These are phyloP conservation scores for Centrocercus urophasianus DNA, from an alignment of 2,113 vertebrate species.

Conservation along the genomic window DNA sequence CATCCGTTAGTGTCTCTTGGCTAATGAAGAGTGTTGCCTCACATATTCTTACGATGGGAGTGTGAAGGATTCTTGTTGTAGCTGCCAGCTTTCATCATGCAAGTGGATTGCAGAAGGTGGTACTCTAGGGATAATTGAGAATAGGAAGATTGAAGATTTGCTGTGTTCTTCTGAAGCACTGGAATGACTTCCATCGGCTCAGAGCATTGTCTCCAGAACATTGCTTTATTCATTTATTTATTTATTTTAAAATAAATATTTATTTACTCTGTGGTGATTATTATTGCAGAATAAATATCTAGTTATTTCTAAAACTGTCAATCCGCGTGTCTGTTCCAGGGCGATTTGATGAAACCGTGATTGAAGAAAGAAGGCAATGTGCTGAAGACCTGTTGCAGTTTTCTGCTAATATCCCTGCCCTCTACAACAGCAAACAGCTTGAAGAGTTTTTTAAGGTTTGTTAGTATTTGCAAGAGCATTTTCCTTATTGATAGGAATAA, in stretches of 20 bases:
- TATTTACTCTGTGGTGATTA: not conserved
- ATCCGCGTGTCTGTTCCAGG: constrained; percentile 78
- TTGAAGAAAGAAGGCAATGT: constrained; percentile 96
- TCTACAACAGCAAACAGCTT: constrained; percentile 92
- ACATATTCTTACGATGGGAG: constrained; percentile 45
- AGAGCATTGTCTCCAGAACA: constrained; percentile 19
- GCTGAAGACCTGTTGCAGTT: constrained; percentile 97
- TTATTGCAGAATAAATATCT: not conserved
- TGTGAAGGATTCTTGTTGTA: constrained; percentile 22
- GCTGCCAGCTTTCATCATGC: constrained; percentile 58
- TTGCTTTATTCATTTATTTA: not conserved
- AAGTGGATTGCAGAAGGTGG: not conserved
- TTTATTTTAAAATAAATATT: not conserved
- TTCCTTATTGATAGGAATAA: not conserved
- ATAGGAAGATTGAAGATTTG: constrained; percentile 48
- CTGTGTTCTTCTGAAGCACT: constrained; percentile 41
- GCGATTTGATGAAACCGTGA: constrained; percentile 93
- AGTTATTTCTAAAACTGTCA: constrained; percentile 18
- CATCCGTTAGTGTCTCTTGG: constrained; percentile 59
- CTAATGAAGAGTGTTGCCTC: constrained; percentile 62
- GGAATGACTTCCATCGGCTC: constrained; percentile 45
- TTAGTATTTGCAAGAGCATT: constrained; percentile 35
- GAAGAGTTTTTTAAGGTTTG: constrained; percentile 97
- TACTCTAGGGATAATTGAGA: constrained; percentile 52
- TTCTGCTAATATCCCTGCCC: constrained; percentile 94